Evolutionary conservation across 2,113 vertebrate species (phyloP).

Genomic region (Numenius arquata): DNA sequence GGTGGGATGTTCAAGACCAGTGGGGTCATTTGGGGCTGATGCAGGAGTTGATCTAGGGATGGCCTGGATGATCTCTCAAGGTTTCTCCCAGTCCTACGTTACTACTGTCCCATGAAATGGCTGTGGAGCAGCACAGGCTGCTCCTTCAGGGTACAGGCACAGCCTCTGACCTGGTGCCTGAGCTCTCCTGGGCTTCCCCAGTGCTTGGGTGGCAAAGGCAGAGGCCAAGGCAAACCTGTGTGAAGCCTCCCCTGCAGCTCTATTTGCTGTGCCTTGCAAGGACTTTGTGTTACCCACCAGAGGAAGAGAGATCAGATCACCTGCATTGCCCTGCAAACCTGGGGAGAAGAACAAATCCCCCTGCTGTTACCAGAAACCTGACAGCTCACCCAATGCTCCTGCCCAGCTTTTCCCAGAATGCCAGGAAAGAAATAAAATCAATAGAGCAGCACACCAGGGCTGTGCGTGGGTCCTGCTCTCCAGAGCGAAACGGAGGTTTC

Average conservation of each 20-base stretch:
- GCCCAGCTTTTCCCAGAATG: background rate
- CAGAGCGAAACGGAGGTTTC: accelerated
- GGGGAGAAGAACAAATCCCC: background rate
- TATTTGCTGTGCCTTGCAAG: background rate
- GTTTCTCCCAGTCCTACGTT: background rate
- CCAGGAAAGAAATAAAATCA: background rate
- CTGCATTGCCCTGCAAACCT: background rate
- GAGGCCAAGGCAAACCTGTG: background rate
- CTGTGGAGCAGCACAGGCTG: background rate
- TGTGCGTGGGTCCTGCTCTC: background rate
- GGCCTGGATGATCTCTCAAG: background rate
- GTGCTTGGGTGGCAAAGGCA: background rate
- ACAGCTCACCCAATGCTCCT: background rate
- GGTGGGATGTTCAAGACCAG: background rate
- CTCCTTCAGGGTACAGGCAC: background rate
- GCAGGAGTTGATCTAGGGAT: background rate
- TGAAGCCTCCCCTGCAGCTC: background rate
- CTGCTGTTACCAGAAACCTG: background rate
- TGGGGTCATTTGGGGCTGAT: background rate
- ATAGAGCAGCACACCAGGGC: background rate
- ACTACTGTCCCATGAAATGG: background rate
- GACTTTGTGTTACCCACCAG: accelerated
- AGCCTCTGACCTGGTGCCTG: background rate
- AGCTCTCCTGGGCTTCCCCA: background rate
- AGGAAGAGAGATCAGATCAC: background rate